Conservation (phyloP, 2,797 vertebrate genomes). For the Tragopan temminckii region DNA sequence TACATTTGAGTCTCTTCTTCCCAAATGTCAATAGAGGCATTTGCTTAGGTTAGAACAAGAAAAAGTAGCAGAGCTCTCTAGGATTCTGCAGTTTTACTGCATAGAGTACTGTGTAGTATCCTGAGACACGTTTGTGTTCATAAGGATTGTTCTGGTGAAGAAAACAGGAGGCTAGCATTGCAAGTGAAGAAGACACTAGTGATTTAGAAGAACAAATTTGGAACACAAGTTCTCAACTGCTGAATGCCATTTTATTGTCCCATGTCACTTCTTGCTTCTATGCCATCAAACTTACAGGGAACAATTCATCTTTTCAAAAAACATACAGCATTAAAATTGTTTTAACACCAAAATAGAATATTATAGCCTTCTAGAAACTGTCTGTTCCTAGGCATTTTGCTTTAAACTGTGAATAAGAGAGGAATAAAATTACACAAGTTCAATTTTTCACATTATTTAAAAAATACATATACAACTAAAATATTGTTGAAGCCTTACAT, state of each 20-base stretch:
- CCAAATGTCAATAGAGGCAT: not conserved
- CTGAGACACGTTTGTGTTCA: rapidly evolving
- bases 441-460: constrained; percentile 29
- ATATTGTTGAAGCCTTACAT: not conserved
- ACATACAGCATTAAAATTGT: constrained; percentile 35
- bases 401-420: constrained; percentile 34
- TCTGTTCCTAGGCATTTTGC: constrained; percentile 31
- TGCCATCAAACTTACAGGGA: constrained; percentile 8
- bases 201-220: not conserved
- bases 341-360: constrained; percentile 9
- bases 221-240: constrained; percentile 1
- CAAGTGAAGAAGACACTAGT: not conserved
- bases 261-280: constrained; percentile 12
- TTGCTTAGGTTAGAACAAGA: not conserved
- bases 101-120: not conserved
- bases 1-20: not conserved
- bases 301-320: constrained; percentile 49
- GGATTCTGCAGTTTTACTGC: not conserved
- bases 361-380: not conserved
- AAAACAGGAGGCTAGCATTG: not conserved
- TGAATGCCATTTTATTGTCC: constrained; percentile 42
- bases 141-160: not conserved
- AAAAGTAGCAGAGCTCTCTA: not conserved
- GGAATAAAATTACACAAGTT: constrained; percentile 3
- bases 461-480: not conserved